Evolutionary conservation across 2,888 invertebrate genomes (phyloP).

Genomic region (Cephus pygmeus): DNA sequence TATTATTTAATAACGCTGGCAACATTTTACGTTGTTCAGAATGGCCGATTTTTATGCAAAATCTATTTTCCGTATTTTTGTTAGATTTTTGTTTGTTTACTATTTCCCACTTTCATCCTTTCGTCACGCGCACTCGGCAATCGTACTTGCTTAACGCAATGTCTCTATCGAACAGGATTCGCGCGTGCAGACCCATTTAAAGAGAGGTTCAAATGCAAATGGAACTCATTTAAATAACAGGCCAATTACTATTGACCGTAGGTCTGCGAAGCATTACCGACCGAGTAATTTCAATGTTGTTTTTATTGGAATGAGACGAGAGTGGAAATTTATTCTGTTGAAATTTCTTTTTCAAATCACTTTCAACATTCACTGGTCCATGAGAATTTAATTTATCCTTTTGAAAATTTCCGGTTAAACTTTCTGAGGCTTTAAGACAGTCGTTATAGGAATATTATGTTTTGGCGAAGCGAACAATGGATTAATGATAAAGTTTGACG

Average conservation of each 20-base stretch:
- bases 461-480: neutral
- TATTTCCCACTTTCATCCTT: neutral
- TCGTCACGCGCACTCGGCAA: neutral
- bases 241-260: conserved; percentile 15
- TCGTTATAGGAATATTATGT: neutral
- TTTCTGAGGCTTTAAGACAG: neutral
- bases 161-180: neutral
- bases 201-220: conserved; percentile 17
- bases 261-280: conserved; percentile 3
- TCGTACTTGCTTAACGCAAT: neutral
- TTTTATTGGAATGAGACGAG: neutral
- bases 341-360: neutral
- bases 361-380: neutral
- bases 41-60: neutral
- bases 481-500: neutral
- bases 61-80: neutral
- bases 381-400: neutral
- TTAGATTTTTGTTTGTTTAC: neutral
- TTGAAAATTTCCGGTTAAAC: neutral
- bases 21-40: neutral
- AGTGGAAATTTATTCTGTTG: neutral
- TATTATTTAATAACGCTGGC: neutral
- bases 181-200: conserved; percentile 1
- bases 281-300: conserved; percentile 7
- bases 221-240: conserved; percentile 16